Conservation (phyloP, 2,797 vertebrate species). For the Sphaeramia orbicularis region DNA sequence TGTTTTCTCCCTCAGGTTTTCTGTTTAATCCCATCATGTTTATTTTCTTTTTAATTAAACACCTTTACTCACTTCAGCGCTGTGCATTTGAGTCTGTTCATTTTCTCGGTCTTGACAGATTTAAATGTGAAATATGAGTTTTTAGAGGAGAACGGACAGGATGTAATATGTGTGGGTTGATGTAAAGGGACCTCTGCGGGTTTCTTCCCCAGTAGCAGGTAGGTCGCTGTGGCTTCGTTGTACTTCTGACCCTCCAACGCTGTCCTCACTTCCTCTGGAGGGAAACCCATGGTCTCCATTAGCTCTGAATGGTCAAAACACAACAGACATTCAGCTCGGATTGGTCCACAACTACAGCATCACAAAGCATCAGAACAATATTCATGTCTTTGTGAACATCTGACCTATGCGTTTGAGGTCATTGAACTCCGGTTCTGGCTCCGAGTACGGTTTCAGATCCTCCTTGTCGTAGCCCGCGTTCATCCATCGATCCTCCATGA, state of each 20-base stretch:
- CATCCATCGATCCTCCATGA: constrained; percentile 99
- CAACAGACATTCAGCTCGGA: neutral
- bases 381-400: constrained; percentile 14
- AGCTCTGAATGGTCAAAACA: constrained; percentile 81
- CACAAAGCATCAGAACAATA: no score
- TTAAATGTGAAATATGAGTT: no score
- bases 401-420: constrained; percentile 92
- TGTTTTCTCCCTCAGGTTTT: no score
- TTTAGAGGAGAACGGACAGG: no score
- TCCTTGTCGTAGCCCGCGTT: constrained; percentile 92
- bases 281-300: constrained; percentile 94
- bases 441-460: constrained; percentile 91
- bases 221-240: constrained; percentile 93
- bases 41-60: no score
- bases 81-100: no score
- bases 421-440: constrained; percentile 91
- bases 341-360: neutral
- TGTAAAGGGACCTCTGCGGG: constrained; percentile 84
- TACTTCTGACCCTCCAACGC: constrained; percentile 92
- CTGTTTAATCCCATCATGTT: no score
- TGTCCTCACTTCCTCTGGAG: constrained; percentile 91
- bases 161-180: no score
- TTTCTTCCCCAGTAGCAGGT: constrained; percentile 93
- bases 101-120: no score
- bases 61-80: no score